Base-by-base conservation (phyloP, 2,113 vertebrate genomes). In the Catharus bicknelli region DNA sequence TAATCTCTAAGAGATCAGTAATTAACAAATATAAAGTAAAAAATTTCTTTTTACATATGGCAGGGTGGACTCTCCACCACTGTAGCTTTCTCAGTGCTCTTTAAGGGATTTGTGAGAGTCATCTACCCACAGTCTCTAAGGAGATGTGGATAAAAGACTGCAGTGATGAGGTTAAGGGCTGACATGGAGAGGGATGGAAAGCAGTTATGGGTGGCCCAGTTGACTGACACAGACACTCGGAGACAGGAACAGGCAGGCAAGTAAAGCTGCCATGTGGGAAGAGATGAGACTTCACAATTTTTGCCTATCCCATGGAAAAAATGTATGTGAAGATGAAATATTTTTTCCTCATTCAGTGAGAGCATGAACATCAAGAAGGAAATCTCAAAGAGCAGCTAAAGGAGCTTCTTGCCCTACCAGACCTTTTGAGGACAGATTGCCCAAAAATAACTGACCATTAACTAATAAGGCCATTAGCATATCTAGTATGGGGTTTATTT, bases 91-190 rank as follows among this genome's bases (percentile, higher is more conserved):
- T 89, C 34, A 11, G 10, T 22, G 34, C 11, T 42, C 43, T 54
- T 54, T 29, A 57, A 75, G 38, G 67, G 6, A 7, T 6, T 81
- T 19, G 22, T 55, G 30, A 16, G 36, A 45, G 25, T 53, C 18
- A 27, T 16, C 27, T 53, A 10, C 19, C 8, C 5, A 12, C 10
- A 54, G 3, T 27, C 20, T 13, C 43, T 47, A 47, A 48, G 30
- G 27, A 64, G n/a, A 68, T 1, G 10, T 1, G 1, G 17, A 5
- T 72, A 7, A 36, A 68, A 64, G 20, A 18, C 10, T 0, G 3
- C 23, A 20, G 59, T 22, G 50, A 47, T 45, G 59, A 13, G 16
- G 14, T 61, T 19, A 16, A 55, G 25, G 36, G 27, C 23, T 36
- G 27, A 30, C 26, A 20, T 18, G 23, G 42, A 82, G 14, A 55